Conservation (phyloP, 2,113 vertebrate species). For the Rhinogobius similis region DNA sequence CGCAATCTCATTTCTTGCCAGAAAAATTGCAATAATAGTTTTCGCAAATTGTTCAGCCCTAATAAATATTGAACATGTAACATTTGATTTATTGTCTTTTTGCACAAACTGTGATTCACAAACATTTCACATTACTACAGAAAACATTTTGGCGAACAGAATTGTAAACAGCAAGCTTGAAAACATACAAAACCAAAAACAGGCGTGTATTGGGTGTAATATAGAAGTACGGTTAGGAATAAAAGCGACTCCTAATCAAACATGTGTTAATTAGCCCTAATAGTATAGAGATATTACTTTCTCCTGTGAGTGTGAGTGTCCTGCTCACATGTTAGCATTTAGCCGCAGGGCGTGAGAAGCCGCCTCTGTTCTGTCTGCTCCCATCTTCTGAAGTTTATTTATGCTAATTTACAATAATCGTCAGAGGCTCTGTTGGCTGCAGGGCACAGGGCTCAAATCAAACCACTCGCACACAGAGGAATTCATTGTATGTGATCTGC, state of each 20-base stretch:
- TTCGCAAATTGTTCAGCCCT: too few relatives aligned
- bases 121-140: too few relatives aligned
- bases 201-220: not conserved
- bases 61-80: too few relatives aligned
- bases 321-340: constrained; percentile 43
- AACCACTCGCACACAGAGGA: constrained; percentile 22
- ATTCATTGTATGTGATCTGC: constrained; percentile 16
- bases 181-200: not conserved
- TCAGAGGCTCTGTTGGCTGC: constrained; percentile 16
- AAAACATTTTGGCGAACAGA: too few relatives aligned
- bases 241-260: not conserved
- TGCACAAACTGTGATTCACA: too few relatives aligned
- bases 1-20: too few relatives aligned
- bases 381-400: constrained; percentile 47
- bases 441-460: constrained; percentile 19
- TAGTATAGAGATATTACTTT: constrained; percentile 20
- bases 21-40: too few relatives aligned
- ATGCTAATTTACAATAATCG: constrained; percentile 46
- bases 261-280: not conserved
- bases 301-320: constrained; percentile 32
- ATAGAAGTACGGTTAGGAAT: not conserved
- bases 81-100: too few relatives aligned
- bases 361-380: constrained; percentile 25
- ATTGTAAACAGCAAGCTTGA: too few relatives aligned
- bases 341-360: constrained; percentile 29